Conservation (phyloP, 2,888 invertebrate species). For the Diarsia dahlii region DNA sequence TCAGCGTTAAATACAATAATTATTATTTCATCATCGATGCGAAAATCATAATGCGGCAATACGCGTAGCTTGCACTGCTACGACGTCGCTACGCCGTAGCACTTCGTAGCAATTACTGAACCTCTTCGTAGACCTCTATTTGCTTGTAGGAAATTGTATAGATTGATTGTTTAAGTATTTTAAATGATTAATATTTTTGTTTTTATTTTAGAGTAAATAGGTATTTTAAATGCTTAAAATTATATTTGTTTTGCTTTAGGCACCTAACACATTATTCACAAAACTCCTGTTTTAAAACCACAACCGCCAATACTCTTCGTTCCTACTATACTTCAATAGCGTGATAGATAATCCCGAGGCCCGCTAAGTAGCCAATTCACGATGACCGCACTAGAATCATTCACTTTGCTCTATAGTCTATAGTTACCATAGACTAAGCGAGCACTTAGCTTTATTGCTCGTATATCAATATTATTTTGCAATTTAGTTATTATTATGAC, state of each 20-base stretch:
- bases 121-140: conserved; percentile 17
- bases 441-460: conserved; percentile 66
- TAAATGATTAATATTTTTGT: no score
- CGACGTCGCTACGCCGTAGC: conserved; percentile 63
- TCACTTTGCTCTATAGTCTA: conserved; percentile 45
- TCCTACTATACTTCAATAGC: conserved; percentile 63
- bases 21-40: neutral
- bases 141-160: neutral
- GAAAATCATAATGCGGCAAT: neutral
- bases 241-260: neutral
- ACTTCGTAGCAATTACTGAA: conserved; percentile 45
- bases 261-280: neutral
- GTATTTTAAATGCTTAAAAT: neutral
- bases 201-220: neutral
- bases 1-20: neutral
- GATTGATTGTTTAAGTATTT: neutral
- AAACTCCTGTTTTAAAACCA: neutral
- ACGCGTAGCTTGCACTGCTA: conserved; percentile 39
- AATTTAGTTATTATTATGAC: conserved; percentile 59
- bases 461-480: conserved; percentile 68
- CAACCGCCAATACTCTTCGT: conserved; percentile 34
- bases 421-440: conserved; percentile 54
- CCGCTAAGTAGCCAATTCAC: conserved; percentile 67
- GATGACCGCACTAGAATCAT: conserved; percentile 61
- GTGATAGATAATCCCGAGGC: conserved; percentile 73